A percentile compares a stretch with the other conserved stretches of the same genome.
Conservation (phyloP, 2,888 invertebrate species). For the Parnassius orleans region DNA sequence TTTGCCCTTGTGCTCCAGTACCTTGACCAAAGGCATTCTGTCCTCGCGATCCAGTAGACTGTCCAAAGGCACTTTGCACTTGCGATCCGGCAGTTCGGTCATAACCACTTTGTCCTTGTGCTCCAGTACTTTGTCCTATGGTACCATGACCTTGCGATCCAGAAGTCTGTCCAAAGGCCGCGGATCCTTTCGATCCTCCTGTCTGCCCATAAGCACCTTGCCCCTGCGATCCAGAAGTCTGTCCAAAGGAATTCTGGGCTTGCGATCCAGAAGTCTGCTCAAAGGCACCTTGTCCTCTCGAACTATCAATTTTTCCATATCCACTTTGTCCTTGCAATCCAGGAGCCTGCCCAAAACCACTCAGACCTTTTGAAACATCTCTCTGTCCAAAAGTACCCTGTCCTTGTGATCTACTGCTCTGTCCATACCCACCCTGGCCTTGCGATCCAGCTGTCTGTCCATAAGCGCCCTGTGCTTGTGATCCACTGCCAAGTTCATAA, state of each 20-base stretch:
- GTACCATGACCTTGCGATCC: conserved; percentile 11
- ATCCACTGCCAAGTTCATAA: not conserved
- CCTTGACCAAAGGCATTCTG: conserved; percentile 1
- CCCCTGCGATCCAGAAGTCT: not conserved
- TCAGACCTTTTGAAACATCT: conserved; percentile 2
- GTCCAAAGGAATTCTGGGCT: conserved; percentile 25
- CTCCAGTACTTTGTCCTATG: not conserved
- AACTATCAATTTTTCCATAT: conserved; percentile 2
- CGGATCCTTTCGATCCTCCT: conserved; percentile 3
- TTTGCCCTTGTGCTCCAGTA: conserved; percentile 5
- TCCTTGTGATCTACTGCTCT: conserved; percentile 4
- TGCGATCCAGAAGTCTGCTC: conserved; percentile 23
- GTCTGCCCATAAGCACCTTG: conserved; percentile 16
- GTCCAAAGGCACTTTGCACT: conserved; percentile 23
- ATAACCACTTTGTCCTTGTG: conserved; percentile 17
- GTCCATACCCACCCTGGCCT: conserved; percentile 4
- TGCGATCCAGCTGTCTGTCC: conserved; percentile 1
- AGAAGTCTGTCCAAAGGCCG: conserved; percentile 8
- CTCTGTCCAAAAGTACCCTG: conserved; percentile 12
- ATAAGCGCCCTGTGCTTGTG: conserved; percentile 2
- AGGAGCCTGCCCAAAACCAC: not conserved
- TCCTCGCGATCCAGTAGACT: conserved; percentile 11
- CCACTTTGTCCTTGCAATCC: conserved; percentile 4
- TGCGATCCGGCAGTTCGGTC: not conserved
- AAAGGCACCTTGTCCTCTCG: conserved; percentile 12